A percentile compares a stretch with the other conserved stretches of the same genome.
Evolutionary conservation across 2,888 invertebrate species (phyloP).

Genomic region (Biston betularia): DNA sequence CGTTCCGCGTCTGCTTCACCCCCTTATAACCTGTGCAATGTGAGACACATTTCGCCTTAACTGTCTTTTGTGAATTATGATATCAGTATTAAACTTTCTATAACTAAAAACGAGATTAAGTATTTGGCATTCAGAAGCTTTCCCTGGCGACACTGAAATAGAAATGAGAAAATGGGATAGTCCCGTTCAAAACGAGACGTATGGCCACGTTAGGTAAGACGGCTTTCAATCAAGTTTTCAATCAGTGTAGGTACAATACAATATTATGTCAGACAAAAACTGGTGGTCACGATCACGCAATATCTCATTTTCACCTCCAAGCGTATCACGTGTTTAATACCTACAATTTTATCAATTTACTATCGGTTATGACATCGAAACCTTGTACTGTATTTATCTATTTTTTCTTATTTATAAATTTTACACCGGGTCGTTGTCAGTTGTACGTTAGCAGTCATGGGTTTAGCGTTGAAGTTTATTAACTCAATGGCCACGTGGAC

Average conservation of each 20-base stretch:
- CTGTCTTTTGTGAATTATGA: too few species aligned
- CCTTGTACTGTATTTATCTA: conserved; percentile 44
- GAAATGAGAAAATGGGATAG: too few species aligned
- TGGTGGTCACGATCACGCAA: conserved; percentile 1
- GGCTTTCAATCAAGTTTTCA: background rate
- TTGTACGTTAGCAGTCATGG: conserved; percentile 20
- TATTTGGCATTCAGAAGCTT: too few species aligned
- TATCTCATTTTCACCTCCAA: conserved; percentile 21
- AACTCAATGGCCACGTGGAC: conserved; percentile 52
- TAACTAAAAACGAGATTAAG: too few species aligned
- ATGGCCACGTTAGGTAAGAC: too few species aligned
- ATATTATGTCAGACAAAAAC: background rate
- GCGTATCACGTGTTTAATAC: conserved; percentile 9
- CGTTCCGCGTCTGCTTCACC: too few species aligned
- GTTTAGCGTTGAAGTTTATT: background rate
- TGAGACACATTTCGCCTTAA: too few species aligned
- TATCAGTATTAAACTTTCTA: too few species aligned
- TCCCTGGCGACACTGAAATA: too few species aligned
- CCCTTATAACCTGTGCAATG: too few species aligned
- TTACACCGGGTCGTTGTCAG: conserved; percentile 12
- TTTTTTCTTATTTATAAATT: conserved; percentile 29
- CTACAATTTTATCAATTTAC: conserved; percentile 32
- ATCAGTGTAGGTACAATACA: background rate
- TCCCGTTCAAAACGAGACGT: too few species aligned
- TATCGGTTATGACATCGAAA: conserved; percentile 46